Base-by-base conservation (phyloP, 2,888 invertebrate genomes). In the Gisinianus flammeolus region DNA sequence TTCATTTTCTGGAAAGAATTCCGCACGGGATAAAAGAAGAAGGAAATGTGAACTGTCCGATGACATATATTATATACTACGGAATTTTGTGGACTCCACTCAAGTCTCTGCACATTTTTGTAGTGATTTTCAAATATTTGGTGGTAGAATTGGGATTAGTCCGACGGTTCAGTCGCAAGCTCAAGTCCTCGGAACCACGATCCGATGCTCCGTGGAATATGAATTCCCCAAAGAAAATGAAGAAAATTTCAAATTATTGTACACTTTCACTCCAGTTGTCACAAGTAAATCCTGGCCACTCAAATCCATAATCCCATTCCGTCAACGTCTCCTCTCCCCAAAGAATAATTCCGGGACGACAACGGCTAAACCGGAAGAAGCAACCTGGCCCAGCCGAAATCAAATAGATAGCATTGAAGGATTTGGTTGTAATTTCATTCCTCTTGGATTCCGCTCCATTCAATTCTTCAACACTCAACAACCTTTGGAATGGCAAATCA, bases 401-500 rank as follows among this genome's bases (percentile, higher is more conserved):
- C 78, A 74, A 90, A 89, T 93, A 0, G 89, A 90, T 33, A 91
- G 91, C 85, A 89, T 93, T 2, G 89, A 89, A 75, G 89, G 90
- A 3, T 90, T 91, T 73, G 92, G 93, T 1, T 93, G 92, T 84
- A 90, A 92, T 81, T 87, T 93, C 31, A 89, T 93, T 16, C 94
- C 94, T 0, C 88, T 91, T 80, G 93, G 93, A 8, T 92, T 90
- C 86, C 88, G 91, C 67, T 90, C 91, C 5, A 92, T 91, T 85
- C 88, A 90, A 75, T 90, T 90, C 1, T 86, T 87, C 24, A 92
- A 92, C 86, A 88, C 89, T 0, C 89, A 91, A 44, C 89, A 90
- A 70, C 90, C 91, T 79, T 87, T 93, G 26, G 93, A 94, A 86
- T 95, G 94, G 94, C 92, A 91, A 86, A 89, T 94, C 2, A 89